A percentile compares a stretch with the other conserved stretches of the same genome.
Conservation (phyloP, 2,113 vertebrate genomes). For the Oreochromis niloticus region DNA sequence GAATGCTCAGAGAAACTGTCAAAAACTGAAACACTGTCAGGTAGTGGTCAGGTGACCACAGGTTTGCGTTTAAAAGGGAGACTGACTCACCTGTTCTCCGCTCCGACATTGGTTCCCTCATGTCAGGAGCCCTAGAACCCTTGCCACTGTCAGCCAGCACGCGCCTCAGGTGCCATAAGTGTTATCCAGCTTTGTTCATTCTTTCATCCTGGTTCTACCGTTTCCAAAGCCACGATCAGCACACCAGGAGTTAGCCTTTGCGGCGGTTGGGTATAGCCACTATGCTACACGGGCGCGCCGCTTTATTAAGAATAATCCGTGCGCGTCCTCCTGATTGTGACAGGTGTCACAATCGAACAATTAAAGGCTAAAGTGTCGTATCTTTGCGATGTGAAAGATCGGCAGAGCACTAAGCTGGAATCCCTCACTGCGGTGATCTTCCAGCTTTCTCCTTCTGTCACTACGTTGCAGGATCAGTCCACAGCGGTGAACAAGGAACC, state of each 20-base stretch:
- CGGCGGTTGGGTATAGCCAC: too few relatives aligned
- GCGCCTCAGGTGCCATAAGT: neutral
- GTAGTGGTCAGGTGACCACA: neutral
- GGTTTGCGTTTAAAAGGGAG: fast-evolving
- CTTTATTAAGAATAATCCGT: too few relatives aligned
- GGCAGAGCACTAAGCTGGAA: too few relatives aligned
- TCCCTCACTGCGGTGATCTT: too few relatives aligned
- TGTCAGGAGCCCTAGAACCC: neutral
- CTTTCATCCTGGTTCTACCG: neutral
- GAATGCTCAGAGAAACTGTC: neutral
- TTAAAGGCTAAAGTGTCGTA: too few relatives aligned
- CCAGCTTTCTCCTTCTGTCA: too few relatives aligned
- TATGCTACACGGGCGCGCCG: too few relatives aligned
- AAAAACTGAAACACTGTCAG: neutral
- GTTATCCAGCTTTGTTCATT: neutral
- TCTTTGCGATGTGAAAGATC: too few relatives aligned
- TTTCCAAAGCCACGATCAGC: neutral
- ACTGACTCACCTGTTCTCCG: neutral
- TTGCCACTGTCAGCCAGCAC: neutral
- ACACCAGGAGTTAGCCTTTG: neutral
- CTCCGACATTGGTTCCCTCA: neutral
- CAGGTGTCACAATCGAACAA: too few relatives aligned
- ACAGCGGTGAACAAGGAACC: too few relatives aligned
- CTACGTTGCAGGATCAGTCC: too few relatives aligned
- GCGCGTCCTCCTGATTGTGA: too few relatives aligned